These are phyloP conservation scores for Xiphophorus maculatus DNA, from an alignment of 2,113 vertebrate genomes.

Conservation along the genomic window DNA sequence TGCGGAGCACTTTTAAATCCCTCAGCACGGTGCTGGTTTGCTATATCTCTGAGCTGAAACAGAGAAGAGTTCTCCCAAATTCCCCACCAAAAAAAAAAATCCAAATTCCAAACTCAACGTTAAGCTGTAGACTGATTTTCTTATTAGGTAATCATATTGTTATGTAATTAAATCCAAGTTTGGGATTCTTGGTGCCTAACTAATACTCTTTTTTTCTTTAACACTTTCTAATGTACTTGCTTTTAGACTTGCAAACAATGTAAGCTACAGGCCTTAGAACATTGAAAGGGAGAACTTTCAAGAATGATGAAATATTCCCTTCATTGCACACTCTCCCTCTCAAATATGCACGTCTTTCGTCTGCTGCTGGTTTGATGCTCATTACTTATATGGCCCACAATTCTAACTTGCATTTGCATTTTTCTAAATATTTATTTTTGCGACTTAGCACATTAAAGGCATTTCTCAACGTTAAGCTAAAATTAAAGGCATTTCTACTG, in stretches of 20 bases:
- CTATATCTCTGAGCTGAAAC: no score
- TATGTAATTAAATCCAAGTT: background rate
- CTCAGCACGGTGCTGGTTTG: no score
- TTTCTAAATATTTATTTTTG: background rate
- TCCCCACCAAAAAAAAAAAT: no score
- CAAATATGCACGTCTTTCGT: background rate
- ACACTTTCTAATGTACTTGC: background rate
- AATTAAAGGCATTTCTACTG: background rate
- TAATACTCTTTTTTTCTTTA: background rate
- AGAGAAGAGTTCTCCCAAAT: no score
- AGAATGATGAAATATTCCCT: background rate
- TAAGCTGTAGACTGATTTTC: background rate
- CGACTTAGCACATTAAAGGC: background rate
- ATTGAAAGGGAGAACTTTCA: background rate
- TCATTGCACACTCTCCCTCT: background rate
- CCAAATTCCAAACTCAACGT: no score
- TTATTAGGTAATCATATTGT: background rate
- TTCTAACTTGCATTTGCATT: background rate
- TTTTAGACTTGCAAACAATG: background rate
- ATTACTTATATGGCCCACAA: background rate
- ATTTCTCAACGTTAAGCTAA: background rate
- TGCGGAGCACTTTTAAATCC: no score
- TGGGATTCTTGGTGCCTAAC: background rate
- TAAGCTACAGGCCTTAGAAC: background rate
- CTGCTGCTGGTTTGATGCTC: background rate